phyloP scores from a whole-genome alignment of 2,888 invertebrate species.

The Adela reaumurella region DNA sequence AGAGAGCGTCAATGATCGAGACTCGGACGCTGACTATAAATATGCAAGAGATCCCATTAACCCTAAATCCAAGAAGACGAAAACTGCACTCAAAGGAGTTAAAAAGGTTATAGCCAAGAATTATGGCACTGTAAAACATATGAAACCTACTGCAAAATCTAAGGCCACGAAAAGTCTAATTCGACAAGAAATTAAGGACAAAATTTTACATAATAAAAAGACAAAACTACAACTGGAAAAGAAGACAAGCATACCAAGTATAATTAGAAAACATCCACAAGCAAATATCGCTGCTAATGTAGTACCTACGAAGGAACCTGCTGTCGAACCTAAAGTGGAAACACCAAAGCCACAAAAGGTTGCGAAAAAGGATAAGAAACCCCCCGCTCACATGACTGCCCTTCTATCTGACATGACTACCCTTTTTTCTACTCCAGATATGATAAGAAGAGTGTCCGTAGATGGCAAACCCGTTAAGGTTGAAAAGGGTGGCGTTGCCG shows the following conservation, averaged over 20 bases:
- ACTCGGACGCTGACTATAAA: constrained; percentile 61
- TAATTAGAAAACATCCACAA: neutral
- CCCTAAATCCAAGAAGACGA: constrained; percentile 18
- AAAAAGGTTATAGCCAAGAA: constrained; percentile 6
- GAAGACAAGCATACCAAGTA: neutral
- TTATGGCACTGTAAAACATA: constrained; percentile 1
- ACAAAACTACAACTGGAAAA: neutral
- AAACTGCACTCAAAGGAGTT: constrained; percentile 14
- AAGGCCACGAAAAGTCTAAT: constrained; percentile 27
- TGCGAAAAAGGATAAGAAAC: constrained; percentile 53
- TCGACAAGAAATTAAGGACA: constrained; percentile 36
- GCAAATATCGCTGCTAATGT: constrained; percentile 14
- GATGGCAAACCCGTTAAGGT: constrained; percentile 47
- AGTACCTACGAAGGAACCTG: constrained; percentile 24
- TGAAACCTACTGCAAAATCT: neutral
- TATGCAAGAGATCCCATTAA: constrained; percentile 23
- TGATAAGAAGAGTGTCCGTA: constrained; percentile 64
- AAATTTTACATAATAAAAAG: constrained; percentile 30
- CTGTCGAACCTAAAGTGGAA: constrained; percentile 29
- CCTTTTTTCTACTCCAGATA: constrained; percentile 75
- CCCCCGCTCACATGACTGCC: constrained; percentile 56
- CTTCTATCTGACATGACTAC: constrained; percentile 62
- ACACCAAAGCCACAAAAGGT: constrained; percentile 39
- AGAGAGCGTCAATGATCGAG: constrained; percentile 57
- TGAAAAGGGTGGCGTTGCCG: constrained; percentile 36